phyloP scores from a whole-genome alignment of 2,888 invertebrate species.

The Rhogogaster chlorosoma region DNA sequence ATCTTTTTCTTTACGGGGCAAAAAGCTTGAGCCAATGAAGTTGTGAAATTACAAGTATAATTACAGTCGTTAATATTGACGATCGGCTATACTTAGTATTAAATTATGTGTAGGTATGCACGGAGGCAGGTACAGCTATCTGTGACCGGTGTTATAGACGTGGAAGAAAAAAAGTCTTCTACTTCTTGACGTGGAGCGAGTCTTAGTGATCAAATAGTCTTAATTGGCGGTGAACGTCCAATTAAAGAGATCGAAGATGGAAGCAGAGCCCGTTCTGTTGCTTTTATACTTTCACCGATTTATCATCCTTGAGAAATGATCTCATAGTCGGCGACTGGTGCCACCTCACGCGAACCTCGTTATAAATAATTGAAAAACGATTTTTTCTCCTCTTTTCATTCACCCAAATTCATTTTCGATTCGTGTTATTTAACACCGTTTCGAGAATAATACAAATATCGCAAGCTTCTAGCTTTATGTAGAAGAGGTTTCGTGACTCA shows the following conservation, averaged over 20 bases:
- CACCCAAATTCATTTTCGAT: background rate
- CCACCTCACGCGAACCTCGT: background rate
- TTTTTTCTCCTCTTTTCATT: background rate
- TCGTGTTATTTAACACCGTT: background rate
- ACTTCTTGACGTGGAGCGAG: background rate
- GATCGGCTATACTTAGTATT: background rate
- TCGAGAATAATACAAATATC: background rate
- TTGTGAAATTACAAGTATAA: constrained; percentile 1
- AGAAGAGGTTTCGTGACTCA: background rate
- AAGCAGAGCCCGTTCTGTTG: background rate
- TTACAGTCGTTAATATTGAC: background rate
- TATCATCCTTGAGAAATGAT: constrained; percentile 44
- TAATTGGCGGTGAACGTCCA: constrained; percentile 47
- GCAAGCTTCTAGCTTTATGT: background rate
- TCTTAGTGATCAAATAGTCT: constrained; percentile 28
- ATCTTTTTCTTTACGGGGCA: background rate
- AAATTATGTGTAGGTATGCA: background rate
- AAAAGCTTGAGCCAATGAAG: background rate
- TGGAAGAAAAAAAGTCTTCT: background rate
- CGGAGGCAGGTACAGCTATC: background rate
- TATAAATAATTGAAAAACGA: background rate
- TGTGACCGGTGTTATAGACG: background rate
- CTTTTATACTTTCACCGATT: constrained; percentile 45
- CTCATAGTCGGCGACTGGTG: background rate
- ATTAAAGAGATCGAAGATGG: constrained; percentile 49